A percentile compares a stretch with the other conserved stretches of the same genome.
Conservation (phyloP, 2,888 invertebrate genomes). For the Drosophila stalkeri region DNA sequence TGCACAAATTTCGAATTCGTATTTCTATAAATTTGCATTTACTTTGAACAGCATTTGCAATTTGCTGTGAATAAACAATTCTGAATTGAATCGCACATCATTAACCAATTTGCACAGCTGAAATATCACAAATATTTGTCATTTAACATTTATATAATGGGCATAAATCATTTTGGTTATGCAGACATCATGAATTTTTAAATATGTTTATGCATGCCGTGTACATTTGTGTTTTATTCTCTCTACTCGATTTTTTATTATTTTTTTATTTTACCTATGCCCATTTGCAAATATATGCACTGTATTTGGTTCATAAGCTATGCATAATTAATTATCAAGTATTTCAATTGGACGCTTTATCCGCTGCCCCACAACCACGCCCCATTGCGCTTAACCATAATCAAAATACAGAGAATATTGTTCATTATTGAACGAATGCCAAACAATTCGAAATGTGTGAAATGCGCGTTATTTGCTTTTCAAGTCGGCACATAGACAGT, state of each 20-base stretch:
- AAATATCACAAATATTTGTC: slow-evolving; percentile 19
- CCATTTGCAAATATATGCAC: slow-evolving; percentile 8
- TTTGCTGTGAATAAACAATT: neutral
- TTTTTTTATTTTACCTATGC: slow-evolving; percentile 16
- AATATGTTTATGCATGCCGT: slow-evolving; percentile 26
- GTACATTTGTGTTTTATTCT: neutral
- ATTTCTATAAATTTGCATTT: neutral
- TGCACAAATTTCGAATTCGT: neutral
- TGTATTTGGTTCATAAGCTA: slow-evolving; percentile 40
- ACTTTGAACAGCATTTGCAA: neutral
- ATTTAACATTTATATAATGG: slow-evolving; percentile 16
- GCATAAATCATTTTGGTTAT: slow-evolving; percentile 6
- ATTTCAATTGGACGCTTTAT: slow-evolving; percentile 32
- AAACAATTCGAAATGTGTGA: slow-evolving; percentile 31
- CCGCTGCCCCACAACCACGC: neutral
- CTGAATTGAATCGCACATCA: slow-evolving; percentile 25
- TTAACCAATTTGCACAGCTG: slow-evolving; percentile 32
- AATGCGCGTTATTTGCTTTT: slow-evolving; percentile 14
- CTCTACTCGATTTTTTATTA: neutral
- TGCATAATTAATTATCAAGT: slow-evolving; percentile 68
- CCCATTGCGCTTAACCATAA: neutral
- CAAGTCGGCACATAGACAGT: slow-evolving; percentile 1
- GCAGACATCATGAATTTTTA: slow-evolving; percentile 44
- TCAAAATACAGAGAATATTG: slow-evolving; percentile 14
- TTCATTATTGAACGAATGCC: slow-evolving; percentile 52